Percentiles rank a stretch among this genome's conserved stretches.
phyloP scores from a whole-genome alignment of 92 coral and sea anemone genomes.

The Heliopora coerulea region DNA sequence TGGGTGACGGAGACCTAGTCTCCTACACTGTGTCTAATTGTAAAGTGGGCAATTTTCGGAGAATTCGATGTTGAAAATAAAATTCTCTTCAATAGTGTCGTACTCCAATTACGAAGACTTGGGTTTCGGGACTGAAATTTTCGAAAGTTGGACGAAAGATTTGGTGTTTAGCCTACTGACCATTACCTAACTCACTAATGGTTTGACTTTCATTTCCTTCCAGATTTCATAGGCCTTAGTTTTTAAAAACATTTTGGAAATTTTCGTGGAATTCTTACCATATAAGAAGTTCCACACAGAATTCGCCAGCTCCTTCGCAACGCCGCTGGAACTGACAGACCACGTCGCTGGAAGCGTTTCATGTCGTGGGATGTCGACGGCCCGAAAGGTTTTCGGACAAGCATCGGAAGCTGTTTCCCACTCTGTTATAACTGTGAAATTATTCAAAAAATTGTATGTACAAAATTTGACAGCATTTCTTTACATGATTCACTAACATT shows the following conservation, averaged over 20 bases:
- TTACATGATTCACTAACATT: neutral
- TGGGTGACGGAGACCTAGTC: too few relatives aligned
- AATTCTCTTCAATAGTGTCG: too few relatives aligned
- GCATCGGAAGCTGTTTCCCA: neutral
- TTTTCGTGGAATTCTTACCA: neutral
- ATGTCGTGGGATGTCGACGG: neutral
- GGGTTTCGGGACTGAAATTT: too few relatives aligned
- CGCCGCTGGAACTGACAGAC: constrained; percentile 25
- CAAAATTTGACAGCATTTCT: neutral
- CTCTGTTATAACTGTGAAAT: neutral
- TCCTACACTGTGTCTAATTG: too few relatives aligned
- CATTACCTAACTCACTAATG: neutral
- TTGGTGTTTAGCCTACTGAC: neutral
- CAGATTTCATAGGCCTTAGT: constrained; percentile 33
- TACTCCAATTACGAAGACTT: too few relatives aligned
- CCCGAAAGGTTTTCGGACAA: constrained; percentile 2
- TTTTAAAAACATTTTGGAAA: neutral
- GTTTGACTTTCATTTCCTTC: neutral
- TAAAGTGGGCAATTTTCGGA: too few relatives aligned
- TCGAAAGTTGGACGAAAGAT: too few relatives aligned
- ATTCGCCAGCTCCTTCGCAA: neutral
- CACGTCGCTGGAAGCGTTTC: constrained; percentile 1
- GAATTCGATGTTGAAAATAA: too few relatives aligned
- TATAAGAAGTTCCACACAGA: neutral
- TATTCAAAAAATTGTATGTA: neutral